Evolutionary conservation across 2,113 vertebrate genomes (phyloP), one percentile per base, ranked within the genome.

Genomic region (Menura novaehollandiae): DNA sequence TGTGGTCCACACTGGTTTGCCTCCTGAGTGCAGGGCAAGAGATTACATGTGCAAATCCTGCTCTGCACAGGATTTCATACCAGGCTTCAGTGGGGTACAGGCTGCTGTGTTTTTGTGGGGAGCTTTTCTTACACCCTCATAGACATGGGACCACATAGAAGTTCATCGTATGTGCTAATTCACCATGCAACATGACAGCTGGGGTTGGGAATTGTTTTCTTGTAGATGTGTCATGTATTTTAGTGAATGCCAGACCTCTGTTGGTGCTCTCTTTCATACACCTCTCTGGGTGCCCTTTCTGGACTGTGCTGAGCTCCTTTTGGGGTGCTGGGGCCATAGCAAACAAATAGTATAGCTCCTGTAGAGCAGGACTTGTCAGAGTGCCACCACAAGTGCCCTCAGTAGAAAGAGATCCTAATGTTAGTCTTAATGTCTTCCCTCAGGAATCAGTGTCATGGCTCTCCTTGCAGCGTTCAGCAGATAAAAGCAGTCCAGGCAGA

Each of bases 111-210:
- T 46, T 35, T 51, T 20, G 0, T 0, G 58, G 58, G 43, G 15
- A 53, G 10, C 26, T 78, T 52, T 30, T n/a, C 10, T 23, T 46
- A 10, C 5, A 21, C 6, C 18, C 24, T 66, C 37, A 37, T 32
- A n/a, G 44, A 8, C 4, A 5, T 2, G 33, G 11, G 27, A 11
- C 44, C 37, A 26, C 11, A 4, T 56, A 49, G 11, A 33, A 60
- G 17, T 21, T 33, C 41, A 10, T 60, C 7, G 0, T 9, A 4
- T 1, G 8, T 73, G 16, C 20, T 58, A 53, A 80, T 66, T 85
- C 12, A 8, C 18, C 2, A 0, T 59, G n/a, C 27, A 43, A 22
- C 21, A n/a, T 0, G 0, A 32, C 20, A 47, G 35, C 10, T 39
- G 44, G 85, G 53, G 17, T 6, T n/a, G 51, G 58, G 35, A 75